Evolutionary conservation across 2,797 vertebrate genomes (phyloP).

Genomic region (Phoxinus dragarum): DNA sequence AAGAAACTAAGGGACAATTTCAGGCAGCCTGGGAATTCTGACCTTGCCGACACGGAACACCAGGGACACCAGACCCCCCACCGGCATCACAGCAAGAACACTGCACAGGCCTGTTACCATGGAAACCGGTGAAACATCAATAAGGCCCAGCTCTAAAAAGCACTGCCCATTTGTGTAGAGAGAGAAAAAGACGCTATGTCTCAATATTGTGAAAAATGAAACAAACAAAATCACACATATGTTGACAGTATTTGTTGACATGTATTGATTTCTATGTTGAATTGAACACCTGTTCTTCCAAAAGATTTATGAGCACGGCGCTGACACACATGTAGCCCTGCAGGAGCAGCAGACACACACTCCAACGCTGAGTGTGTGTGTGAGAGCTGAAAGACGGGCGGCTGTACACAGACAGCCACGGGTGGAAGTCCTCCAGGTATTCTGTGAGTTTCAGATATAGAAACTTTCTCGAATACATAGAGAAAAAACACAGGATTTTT

Average conservation of each 20-base stretch:
- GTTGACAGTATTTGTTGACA: slow-evolving; percentile 22
- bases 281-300: slow-evolving; percentile 72
- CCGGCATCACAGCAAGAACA: slow-evolving; percentile 71
- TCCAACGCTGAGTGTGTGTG: slow-evolving; percentile 74
- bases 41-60: slow-evolving; percentile 78
- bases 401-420: slow-evolving; percentile 78
- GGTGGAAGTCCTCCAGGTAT: slow-evolving; percentile 80
- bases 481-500: slow-evolving; percentile 6
- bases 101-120: slow-evolving; percentile 73
- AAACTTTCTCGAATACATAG: slow-evolving; percentile 69
- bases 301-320: slow-evolving; percentile 66
- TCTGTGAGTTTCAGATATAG: slow-evolving; percentile 74
- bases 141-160: slow-evolving; percentile 63
- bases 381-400: slow-evolving; percentile 70
- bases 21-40: slow-evolving; percentile 25
- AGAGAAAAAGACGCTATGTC: not conserved
- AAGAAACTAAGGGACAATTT: not conserved
- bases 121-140: slow-evolving; percentile 66
- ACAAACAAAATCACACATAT: not conserved
- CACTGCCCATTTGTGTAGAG: slow-evolving; percentile 65
- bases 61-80: slow-evolving; percentile 74
- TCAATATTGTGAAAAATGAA: not conserved
- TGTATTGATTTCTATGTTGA: slow-evolving; percentile 21
- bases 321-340: slow-evolving; percentile 72
- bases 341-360: slow-evolving; percentile 75